Percentiles rank a stretch among this genome's conserved stretches.
Conservation (phyloP, 2,113 vertebrate genomes). For the Oreochromis aureus region DNA sequence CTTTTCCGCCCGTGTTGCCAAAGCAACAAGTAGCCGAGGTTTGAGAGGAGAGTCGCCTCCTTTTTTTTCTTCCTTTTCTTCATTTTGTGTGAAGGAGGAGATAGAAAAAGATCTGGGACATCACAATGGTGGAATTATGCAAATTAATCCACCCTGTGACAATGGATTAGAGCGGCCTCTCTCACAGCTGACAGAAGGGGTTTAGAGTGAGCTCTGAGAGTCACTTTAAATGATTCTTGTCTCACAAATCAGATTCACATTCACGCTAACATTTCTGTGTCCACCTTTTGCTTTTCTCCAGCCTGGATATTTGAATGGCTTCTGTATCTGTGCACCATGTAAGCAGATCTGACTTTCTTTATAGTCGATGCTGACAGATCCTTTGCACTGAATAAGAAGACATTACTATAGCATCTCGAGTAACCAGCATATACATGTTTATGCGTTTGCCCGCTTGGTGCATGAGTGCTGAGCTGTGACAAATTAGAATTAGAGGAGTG, state of each 20-base stretch:
- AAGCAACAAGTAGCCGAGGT: constrained; percentile 60
- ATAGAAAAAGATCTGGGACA: constrained; percentile 38
- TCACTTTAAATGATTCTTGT: constrained; percentile 57
- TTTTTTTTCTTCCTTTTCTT: neutral
- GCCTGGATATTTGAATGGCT: constrained; percentile 9
- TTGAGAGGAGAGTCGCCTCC: neutral
- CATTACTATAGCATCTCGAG: neutral
- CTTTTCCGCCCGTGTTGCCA: constrained; percentile 37
- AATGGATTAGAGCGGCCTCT: constrained; percentile 61
- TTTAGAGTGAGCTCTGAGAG: constrained; percentile 35
- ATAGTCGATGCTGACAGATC: neutral
- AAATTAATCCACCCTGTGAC: constrained; percentile 65
- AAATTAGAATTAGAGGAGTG: neutral
- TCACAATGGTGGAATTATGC: constrained; percentile 68
- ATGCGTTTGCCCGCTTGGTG: neutral
- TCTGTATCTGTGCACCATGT: neutral
- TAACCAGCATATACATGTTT: neutral
- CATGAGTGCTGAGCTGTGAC: neutral
- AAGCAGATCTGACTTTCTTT: constrained; percentile 1
- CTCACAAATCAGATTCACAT: constrained; percentile 45
- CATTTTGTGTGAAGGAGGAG: constrained; percentile 20
- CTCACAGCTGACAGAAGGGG: constrained; percentile 47
- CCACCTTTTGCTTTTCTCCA: constrained; percentile 23
- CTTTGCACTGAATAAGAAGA: neutral
- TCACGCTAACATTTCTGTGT: constrained; percentile 11